Percentiles rank a stretch among this genome's conserved stretches.
Evolutionary conservation across 2,888 invertebrate genomes (phyloP).

Genomic region (Leucoptera coffeella): DNA sequence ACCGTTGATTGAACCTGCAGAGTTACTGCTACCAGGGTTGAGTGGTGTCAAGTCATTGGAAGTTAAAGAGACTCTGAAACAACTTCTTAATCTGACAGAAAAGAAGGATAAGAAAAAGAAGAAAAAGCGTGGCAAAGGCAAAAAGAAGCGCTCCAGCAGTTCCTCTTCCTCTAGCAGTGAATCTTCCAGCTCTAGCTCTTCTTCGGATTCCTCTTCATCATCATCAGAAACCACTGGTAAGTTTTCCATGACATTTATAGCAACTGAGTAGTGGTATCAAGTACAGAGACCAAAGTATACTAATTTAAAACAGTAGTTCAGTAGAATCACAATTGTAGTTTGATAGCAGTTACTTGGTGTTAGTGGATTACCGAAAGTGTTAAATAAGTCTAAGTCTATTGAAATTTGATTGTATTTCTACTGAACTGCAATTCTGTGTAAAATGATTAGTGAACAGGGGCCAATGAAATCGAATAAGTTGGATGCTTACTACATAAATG

Average conservation of each 20-base stretch:
- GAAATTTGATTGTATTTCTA: too few species aligned
- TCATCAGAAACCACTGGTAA: conserved; percentile 52
- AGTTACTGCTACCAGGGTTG: conserved; percentile 56
- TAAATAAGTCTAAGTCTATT: too few species aligned
- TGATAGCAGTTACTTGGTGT: too few species aligned
- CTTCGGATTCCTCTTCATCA: conserved; percentile 52
- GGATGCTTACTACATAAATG: too few species aligned
- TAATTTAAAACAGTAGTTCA: too few species aligned
- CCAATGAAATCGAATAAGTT: too few species aligned
- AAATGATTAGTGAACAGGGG: too few species aligned
- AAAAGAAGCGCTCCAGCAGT: conserved; percentile 58
- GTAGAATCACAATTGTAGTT: too few species aligned
- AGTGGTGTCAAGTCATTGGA: conserved; percentile 51
- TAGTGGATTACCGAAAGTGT: too few species aligned
- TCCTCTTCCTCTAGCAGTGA: conserved; percentile 64
- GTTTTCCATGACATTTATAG: conserved; percentile 5
- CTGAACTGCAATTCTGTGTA: too few species aligned
- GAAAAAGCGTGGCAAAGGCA: conserved; percentile 60
- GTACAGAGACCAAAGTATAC: too few species aligned
- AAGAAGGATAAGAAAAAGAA: conserved; percentile 64
- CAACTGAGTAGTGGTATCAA: too few species aligned
- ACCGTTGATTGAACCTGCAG: conserved; percentile 59
- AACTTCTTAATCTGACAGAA: conserved; percentile 54
- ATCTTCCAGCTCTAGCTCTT: conserved; percentile 59
- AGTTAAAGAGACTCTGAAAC: conserved; percentile 61